Conservation (phyloP, 2,888 invertebrate species). For the Epistrophella euchroma region DNA sequence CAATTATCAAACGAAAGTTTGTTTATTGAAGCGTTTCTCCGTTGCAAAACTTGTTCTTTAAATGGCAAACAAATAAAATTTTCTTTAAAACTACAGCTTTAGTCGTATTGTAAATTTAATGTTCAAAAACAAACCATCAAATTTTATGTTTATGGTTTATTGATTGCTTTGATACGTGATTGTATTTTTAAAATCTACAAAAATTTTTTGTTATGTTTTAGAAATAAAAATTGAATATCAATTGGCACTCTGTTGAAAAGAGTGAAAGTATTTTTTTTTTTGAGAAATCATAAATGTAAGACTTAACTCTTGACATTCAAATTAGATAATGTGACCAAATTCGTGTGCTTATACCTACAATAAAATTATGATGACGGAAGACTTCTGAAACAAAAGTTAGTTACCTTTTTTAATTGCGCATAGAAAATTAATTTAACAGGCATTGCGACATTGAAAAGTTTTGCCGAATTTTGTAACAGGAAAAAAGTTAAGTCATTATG, state of each 20-base stretch:
- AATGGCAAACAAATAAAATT: not conserved
- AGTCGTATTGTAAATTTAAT: not conserved
- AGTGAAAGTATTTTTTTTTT: not conserved
- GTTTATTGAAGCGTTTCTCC: no score
- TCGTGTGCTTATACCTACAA: not conserved
- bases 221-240: not conserved
- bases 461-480: not conserved
- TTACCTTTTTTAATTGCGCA: not conserved
- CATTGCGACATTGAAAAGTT: not conserved
- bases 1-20: no score
- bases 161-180: conserved; percentile 13
- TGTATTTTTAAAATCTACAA: not conserved
- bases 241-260: not conserved
- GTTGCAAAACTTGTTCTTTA: not conserved
- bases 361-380: not conserved
- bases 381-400: not conserved
- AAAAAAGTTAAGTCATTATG: not conserved
- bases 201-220: not conserved
- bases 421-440: not conserved
- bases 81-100: no score
- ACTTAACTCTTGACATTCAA: not conserved
- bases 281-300: not conserved
- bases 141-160: conserved; percentile 1
- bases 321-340: not conserved
- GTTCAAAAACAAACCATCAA: conserved; percentile 11